phyloP scores from a whole-genome alignment of 92 coral and sea anemone species.

The Bergia sp. region DNA sequence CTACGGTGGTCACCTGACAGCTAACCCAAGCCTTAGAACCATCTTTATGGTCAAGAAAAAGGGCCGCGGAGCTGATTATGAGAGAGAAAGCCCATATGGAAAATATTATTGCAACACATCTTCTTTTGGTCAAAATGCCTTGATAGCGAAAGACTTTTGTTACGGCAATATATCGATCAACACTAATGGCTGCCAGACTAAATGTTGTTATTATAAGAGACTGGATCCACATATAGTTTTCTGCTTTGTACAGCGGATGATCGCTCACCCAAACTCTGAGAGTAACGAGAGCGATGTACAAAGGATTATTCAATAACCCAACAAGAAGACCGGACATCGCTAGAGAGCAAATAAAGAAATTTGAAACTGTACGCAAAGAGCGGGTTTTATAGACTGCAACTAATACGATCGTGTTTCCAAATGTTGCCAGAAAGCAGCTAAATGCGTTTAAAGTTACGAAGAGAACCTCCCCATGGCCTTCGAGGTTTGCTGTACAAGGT shows the following conservation, averaged over 20 bases:
- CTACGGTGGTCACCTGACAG: slow-evolving; percentile 38
- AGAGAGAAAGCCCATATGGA: slow-evolving; percentile 49
- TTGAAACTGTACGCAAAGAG: slow-evolving; percentile 50
- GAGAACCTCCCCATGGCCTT: slow-evolving; percentile 6
- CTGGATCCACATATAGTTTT: slow-evolving; percentile 60
- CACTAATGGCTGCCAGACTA: slow-evolving; percentile 61
- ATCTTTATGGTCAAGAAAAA: slow-evolving; percentile 19
- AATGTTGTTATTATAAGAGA: slow-evolving; percentile 54
- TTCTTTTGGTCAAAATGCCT: slow-evolving; percentile 31
- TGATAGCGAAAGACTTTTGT: slow-evolving; percentile 53
- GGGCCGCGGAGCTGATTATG: slow-evolving; percentile 33
- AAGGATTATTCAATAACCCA: slow-evolving; percentile 52
- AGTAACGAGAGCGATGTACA: slow-evolving; percentile 49
- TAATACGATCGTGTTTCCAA: slow-evolving; percentile 49
- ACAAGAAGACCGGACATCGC: slow-evolving; percentile 55
- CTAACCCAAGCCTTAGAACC: slow-evolving; percentile 40
- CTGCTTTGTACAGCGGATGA: slow-evolving; percentile 56
- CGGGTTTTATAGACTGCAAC: slow-evolving; percentile 46
- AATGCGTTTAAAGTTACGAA: slow-evolving; percentile 35
- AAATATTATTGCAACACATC: slow-evolving; percentile 26
- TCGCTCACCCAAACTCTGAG: slow-evolving; percentile 54
- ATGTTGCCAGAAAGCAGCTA: slow-evolving; percentile 38
- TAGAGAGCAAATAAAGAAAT: slow-evolving; percentile 55
- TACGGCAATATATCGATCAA: slow-evolving; percentile 57
- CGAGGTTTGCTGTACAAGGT: slow-evolving; percentile 47